Evolutionary conservation across 2,797 vertebrate genomes (phyloP).

Genomic region (Oceanodroma leucorhoa): DNA sequence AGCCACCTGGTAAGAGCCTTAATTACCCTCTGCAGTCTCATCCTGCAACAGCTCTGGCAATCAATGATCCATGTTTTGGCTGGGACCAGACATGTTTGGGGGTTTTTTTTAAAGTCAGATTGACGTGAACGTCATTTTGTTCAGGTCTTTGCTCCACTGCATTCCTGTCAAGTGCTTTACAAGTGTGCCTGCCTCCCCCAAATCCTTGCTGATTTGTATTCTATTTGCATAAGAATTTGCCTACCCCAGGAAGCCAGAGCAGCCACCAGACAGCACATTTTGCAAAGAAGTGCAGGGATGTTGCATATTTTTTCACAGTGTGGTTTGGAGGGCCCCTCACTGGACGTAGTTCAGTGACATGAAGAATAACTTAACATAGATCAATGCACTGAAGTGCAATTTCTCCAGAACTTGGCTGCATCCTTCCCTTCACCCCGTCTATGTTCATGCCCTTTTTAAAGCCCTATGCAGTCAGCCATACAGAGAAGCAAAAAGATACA

Average conservation of each 20-base stretch:
- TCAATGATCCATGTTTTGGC: not conserved
- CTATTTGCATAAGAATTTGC: not conserved
- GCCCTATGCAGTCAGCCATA: not conserved
- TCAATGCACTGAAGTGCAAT: not conserved
- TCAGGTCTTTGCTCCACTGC: not conserved
- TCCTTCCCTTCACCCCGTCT: not conserved
- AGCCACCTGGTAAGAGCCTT: not conserved
- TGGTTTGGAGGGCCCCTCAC: not conserved
- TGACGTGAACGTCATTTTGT: not conserved
- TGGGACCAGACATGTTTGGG: not conserved
- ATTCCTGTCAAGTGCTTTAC: not conserved
- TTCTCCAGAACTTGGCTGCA: not conserved
- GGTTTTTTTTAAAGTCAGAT: not conserved
- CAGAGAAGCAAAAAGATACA: constrained; percentile 1
- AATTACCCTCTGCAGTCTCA: not conserved
- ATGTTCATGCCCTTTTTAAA: not conserved
- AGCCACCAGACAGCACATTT: not conserved
- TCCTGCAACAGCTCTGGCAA: not conserved
- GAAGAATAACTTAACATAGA: not conserved
- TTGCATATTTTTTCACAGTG: not conserved
- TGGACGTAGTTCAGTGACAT: not conserved
- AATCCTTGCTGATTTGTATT: not conserved
- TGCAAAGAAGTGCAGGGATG: not conserved
- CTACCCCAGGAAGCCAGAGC: not conserved
- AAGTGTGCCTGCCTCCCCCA: not conserved